Evolutionary conservation across 1,140 invertebrate genomes (phyloP).

Genomic region (Hypsibius dujardini): DNA sequence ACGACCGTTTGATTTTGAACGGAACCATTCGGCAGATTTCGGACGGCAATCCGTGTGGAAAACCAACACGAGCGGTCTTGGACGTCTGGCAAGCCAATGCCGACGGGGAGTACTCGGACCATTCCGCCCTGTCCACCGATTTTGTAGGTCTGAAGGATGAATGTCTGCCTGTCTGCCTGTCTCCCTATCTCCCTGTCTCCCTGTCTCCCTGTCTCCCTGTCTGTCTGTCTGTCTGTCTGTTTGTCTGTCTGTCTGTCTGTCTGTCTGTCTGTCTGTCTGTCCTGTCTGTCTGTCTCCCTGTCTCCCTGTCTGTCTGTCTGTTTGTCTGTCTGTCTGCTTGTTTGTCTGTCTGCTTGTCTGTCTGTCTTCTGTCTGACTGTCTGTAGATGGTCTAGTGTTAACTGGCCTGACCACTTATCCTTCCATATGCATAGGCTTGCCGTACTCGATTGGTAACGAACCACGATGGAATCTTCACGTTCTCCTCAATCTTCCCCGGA

Average conservation of each 20-base stretch:
- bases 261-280: not conserved
- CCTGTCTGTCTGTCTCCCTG: not conserved
- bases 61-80: not conserved
- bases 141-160: not conserved
- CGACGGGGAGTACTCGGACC: not conserved
- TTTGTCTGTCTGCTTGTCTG: too few relatives aligned
- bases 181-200: too few relatives aligned
- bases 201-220: too few relatives aligned
- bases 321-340: too few relatives aligned
- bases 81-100: constrained; percentile 10
- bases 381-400: not conserved
- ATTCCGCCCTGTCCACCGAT: not conserved
- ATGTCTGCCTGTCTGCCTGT: too few relatives aligned
- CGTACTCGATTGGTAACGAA: not conserved
- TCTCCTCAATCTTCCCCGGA: not conserved
- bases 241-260: too few relatives aligned
- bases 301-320: too few relatives aligned
- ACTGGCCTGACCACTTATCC: too few relatives aligned
- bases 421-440: not conserved
- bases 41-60: not conserved
- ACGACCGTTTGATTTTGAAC: constrained; percentile 5
- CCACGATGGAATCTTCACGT: not conserved
- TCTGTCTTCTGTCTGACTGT: too few relatives aligned
- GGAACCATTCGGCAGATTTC: not conserved
- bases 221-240: too few relatives aligned